phyloP scores from a whole-genome alignment of 2,113 vertebrate genomes.

The Alosa alosa region DNA sequence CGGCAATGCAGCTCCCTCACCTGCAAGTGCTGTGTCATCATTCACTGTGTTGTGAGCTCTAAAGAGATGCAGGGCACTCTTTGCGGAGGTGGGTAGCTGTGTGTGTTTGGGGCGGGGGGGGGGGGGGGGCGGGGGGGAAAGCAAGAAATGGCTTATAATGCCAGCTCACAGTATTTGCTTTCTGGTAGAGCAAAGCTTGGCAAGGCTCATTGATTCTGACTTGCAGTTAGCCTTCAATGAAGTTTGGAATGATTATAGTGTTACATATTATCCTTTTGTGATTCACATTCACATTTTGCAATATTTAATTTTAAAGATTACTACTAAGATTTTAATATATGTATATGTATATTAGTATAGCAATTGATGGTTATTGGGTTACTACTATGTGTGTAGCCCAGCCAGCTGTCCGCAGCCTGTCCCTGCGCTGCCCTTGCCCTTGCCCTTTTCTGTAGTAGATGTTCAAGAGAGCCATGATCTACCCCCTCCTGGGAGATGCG shows the following conservation, averaged over 20 bases:
- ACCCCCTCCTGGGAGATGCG: not conserved
- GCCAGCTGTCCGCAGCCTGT: not conserved
- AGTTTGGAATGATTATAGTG: not conserved
- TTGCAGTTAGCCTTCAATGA: not conserved
- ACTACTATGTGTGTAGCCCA: too few species aligned
- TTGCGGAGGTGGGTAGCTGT: not conserved
- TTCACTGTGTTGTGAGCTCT: constrained; percentile 6
- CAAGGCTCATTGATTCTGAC: not conserved
- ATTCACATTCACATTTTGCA: too few species aligned
- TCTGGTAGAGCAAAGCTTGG: not conserved
- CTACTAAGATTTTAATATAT: too few species aligned
- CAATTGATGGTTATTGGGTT: too few species aligned
- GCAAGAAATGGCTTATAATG: not conserved
- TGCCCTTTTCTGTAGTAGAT: not conserved
- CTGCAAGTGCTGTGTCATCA: constrained; percentile 20
- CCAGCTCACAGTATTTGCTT: constrained; percentile 14
- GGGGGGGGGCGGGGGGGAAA: not conserved
- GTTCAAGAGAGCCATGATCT: not conserved
- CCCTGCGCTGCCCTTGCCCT: not conserved
- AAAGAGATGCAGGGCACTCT: not conserved
- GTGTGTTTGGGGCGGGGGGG: not conserved
- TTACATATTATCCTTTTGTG: not conserved
- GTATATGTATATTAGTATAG: too few species aligned
- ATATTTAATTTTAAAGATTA: too few species aligned
- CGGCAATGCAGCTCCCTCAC: constrained; percentile 20